Evolutionary conservation across 2,113 vertebrate species (phyloP).

Genomic region (Vulpes ferrilata): DNA sequence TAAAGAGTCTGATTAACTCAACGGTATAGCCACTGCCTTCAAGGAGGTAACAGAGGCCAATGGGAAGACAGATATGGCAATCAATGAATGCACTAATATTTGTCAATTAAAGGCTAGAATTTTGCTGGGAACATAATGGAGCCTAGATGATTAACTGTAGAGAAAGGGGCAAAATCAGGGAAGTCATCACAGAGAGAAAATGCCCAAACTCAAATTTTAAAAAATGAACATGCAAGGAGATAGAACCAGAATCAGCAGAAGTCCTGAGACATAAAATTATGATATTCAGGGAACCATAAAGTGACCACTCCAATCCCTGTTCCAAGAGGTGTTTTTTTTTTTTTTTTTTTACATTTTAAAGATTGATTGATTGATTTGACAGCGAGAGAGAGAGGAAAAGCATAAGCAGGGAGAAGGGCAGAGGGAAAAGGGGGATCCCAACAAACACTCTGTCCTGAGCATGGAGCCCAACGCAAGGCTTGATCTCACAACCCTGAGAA

Average conservation of each 20-base stretch:
- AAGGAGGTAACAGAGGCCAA: neutral
- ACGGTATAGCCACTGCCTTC: neutral
- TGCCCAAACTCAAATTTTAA: neutral
- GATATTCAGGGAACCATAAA: neutral
- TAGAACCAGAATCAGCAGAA: neutral
- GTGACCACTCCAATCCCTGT: neutral
- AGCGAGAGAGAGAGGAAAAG: neutral
- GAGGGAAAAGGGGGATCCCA: neutral
- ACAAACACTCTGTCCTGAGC: neutral
- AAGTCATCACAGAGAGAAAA: neutral
- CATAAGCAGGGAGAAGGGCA: neutral
- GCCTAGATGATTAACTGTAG: neutral
- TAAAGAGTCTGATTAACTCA: neutral
- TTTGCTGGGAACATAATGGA: neutral
- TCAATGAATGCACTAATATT: neutral
- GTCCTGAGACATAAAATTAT: neutral
- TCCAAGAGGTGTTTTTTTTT: neutral
- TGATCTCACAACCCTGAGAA: neutral
- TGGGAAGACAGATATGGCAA: neutral
- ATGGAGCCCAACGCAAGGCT: neutral
- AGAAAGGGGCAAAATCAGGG: neutral
- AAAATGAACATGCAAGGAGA: neutral
- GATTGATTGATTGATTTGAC: neutral
- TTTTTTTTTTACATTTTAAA: neutral
- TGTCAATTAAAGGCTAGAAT: neutral